Conservation (phyloP, 2,797 vertebrate genomes). For the Okamejei kenojei region DNA sequence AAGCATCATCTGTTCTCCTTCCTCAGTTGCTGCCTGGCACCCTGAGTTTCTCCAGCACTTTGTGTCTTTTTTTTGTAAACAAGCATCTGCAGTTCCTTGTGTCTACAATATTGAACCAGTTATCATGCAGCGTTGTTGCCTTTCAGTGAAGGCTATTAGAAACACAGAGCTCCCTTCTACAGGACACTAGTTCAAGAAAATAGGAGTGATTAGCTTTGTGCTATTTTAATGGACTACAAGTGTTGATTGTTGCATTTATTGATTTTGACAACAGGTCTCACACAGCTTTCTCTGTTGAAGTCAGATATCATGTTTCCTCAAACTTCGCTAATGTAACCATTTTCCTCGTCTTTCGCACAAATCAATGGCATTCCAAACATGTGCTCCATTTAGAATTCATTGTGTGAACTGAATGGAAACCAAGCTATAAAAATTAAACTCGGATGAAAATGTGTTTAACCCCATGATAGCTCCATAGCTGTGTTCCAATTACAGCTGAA, state of each 20-base stretch:
- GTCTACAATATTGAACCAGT: background rate
- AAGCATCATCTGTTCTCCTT: too few relatives aligned
- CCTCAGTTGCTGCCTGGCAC: too few relatives aligned
- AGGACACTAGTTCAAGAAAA: constrained; percentile 20
- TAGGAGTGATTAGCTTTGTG: constrained; percentile 8
- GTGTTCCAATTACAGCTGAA: background rate
- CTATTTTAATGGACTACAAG: constrained; percentile 31
- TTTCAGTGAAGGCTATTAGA: background rate
- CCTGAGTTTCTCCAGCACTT: too few relatives aligned
- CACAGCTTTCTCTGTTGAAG: background rate
- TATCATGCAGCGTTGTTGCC: background rate
- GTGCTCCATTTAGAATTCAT: background rate
- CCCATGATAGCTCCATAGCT: background rate
- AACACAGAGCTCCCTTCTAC: background rate
- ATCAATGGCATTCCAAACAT: constrained; percentile 22
- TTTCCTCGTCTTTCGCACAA: constrained; percentile 5
- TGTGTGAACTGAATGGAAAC: constrained; percentile 22
- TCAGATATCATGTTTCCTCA: background rate
- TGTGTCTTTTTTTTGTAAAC: too few relatives aligned
- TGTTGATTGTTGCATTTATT: constrained; percentile 32
- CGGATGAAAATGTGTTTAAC: constrained; percentile 15
- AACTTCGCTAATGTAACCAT: constrained; percentile 21
- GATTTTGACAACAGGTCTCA: background rate
- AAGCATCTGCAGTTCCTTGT: too few relatives aligned
- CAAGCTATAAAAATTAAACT: background rate